These are phyloP conservation scores for Trematomus loennbergii DNA, from an alignment of 2,113 vertebrate species.

Conservation along the genomic window DNA sequence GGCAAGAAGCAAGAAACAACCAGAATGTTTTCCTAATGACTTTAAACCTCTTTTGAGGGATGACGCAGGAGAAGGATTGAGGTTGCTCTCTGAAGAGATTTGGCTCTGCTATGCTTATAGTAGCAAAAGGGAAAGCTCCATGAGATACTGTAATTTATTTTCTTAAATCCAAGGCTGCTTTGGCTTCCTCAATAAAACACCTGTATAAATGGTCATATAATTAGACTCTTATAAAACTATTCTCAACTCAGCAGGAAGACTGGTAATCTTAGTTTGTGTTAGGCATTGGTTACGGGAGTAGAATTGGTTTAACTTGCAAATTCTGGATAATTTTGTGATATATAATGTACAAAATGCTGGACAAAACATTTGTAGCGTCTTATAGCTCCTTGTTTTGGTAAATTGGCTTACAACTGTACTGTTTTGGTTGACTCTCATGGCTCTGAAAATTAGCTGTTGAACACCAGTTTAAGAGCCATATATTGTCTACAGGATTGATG, in stretches of 20 bases:
- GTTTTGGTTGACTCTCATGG: too few relatives aligned
- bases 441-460: too few relatives aligned
- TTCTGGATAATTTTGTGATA: not conserved
- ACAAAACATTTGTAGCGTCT: too few relatives aligned
- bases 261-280: slow-evolving; percentile 9
- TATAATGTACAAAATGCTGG: too few relatives aligned
- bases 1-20: slow-evolving; percentile 55
- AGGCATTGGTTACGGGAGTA: not conserved
- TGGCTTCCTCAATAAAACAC: slow-evolving; percentile 29
- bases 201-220: slow-evolving; percentile 28
- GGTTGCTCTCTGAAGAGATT: slow-evolving; percentile 18
- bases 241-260: not conserved
- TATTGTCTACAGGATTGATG: too few relatives aligned
- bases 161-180: not conserved
- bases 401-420: too few relatives aligned
- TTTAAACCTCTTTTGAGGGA: slow-evolving; percentile 51
- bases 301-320: not conserved
- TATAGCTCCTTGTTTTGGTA: too few relatives aligned
- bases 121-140: slow-evolving; percentile 21
- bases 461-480: too few relatives aligned
- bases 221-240: slow-evolving; percentile 9
- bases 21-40: slow-evolving; percentile 70
- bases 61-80: slow-evolving; percentile 40
- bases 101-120: not conserved
- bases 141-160: slow-evolving; percentile 26